Conservation (phyloP, 2,888 invertebrate genomes). For the Yponomeuta malinellus region DNA sequence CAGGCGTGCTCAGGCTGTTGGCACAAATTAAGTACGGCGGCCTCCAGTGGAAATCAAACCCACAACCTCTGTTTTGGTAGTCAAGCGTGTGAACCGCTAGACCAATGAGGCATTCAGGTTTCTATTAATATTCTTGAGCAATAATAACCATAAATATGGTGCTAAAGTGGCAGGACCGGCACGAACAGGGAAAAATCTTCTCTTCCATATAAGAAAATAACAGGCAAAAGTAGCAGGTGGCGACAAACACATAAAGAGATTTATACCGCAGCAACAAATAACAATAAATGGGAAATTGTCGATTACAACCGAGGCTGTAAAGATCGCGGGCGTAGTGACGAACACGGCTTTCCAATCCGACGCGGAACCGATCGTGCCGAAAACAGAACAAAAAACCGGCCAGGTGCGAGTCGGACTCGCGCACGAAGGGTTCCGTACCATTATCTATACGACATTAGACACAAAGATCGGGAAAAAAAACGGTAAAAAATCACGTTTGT, state of each 20-base stretch:
- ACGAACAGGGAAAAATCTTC: neutral
- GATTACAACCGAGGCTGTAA: neutral
- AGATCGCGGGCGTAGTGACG: neutral
- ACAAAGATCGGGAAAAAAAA: no score
- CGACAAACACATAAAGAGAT: neutral
- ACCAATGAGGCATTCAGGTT: no score
- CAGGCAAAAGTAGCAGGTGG: neutral
- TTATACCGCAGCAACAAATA: neutral
- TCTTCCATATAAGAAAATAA: neutral
- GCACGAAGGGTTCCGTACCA: no score
- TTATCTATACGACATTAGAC: no score
- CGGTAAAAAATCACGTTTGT: no score
- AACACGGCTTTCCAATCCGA: neutral
- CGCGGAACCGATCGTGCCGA: neutral
- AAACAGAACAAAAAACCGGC: no score
- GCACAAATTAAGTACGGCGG: no score
- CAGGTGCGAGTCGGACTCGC: no score
- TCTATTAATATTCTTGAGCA: neutral
- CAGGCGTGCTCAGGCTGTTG: no score
- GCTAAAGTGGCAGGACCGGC: neutral
- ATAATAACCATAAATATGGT: neutral
- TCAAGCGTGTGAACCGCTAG: no score
- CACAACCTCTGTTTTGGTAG: no score
- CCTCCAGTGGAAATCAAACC: no score
- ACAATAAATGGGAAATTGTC: neutral